phyloP scores from a whole-genome alignment of 2,888 invertebrate genomes.

The Philopedon plagiatum region DNA sequence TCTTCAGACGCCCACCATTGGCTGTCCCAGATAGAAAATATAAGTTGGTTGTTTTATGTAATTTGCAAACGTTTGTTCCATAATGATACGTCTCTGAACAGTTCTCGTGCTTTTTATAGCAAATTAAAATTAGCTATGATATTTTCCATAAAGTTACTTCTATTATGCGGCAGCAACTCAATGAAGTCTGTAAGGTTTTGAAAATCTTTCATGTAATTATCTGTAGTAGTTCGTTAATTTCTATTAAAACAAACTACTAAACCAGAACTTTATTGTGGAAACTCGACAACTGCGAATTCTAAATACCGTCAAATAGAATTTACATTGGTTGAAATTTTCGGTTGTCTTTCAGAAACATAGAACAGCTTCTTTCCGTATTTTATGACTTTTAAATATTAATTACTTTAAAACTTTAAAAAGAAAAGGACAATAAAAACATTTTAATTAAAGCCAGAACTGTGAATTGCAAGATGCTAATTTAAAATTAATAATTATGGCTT shows the following conservation, averaged over 20 bases:
- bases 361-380: not conserved
- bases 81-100: no score
- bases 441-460: no score
- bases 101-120: no score
- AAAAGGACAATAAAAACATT: no score
- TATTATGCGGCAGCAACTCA: not conserved
- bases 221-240: not conserved
- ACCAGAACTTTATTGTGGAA: not conserved
- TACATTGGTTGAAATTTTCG: not conserved
- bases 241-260: not conserved
- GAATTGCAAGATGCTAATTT: no score
- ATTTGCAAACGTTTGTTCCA: no score
- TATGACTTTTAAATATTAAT: not conserved
- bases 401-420: no score
- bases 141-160: not conserved
- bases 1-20: no score
- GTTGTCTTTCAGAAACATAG: not conserved
- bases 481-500: no score
- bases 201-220: not conserved
- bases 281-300: not conserved
- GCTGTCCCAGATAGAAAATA: no score
- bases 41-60: no score
- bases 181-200: not conserved
- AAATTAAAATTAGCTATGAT: not conserved
- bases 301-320: not conserved